Conservation (phyloP, 2,888 invertebrate species). For the Drosophila borealis region DNA sequence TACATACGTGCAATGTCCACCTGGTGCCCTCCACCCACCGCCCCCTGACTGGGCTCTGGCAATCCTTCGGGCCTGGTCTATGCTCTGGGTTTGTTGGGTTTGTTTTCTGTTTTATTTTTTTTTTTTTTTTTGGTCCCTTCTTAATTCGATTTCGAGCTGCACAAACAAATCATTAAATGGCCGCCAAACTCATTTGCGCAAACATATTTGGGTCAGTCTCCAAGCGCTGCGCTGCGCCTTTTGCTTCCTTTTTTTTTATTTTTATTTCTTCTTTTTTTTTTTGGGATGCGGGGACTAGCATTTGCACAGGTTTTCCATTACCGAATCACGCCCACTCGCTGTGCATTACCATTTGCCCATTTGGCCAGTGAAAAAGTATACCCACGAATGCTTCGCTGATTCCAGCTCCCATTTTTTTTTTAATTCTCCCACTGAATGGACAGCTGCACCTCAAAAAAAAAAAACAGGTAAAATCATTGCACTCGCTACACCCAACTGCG, state of each 20-base stretch:
- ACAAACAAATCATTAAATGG: conserved; percentile 75
- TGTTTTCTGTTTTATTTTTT: neutral
- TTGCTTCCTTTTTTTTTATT: neutral
- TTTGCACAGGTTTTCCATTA: conserved; percentile 41
- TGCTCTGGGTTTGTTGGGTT: conserved; percentile 5
- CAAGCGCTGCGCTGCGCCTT: conserved; percentile 7
- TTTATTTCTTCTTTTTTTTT: neutral
- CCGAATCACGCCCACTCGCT: conserved; percentile 9
- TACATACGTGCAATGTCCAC: conserved; percentile 66
- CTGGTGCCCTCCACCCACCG: conserved; percentile 16
- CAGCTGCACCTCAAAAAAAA: conserved; percentile 6
- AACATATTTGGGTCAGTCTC: conserved; percentile 64
- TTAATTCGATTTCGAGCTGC: conserved; percentile 68
- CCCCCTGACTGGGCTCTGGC: neutral
- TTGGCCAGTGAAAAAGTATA: conserved; percentile 15
- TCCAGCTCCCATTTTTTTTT: neutral
- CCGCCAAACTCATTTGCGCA: conserved; percentile 64
- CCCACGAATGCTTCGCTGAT: conserved; percentile 25
- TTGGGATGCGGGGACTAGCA: neutral
- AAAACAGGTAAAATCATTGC: neutral
- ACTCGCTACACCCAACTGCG: neutral
- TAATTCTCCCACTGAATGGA: conserved; percentile 12
- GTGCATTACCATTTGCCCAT: neutral
- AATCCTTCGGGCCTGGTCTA: neutral
- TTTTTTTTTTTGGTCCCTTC: conserved; percentile 23